Percentiles rank a stretch among this genome's conserved stretches.
phyloP scores from a whole-genome alignment of 1,140 invertebrate species.

The Sminthurides bifidus region DNA sequence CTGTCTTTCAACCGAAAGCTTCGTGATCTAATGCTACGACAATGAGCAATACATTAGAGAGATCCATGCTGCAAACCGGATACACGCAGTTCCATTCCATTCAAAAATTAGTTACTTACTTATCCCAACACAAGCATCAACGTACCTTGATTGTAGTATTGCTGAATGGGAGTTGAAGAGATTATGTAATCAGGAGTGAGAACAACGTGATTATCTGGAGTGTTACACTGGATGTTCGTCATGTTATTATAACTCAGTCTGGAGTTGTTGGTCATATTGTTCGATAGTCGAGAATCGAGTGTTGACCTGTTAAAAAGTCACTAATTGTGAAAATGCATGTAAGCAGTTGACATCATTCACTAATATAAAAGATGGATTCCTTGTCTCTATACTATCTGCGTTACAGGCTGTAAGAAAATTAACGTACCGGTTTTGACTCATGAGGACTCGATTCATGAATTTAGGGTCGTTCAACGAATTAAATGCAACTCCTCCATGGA shows the following conservation, averaged over 20 bases:
- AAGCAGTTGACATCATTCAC: too few species aligned
- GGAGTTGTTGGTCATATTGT: constrained; percentile 5
- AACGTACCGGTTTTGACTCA: constrained; percentile 2
- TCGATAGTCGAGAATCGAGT: not conserved
- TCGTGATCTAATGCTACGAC: too few species aligned
- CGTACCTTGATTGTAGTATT: constrained; percentile 3
- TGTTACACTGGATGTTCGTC: constrained; percentile 6
- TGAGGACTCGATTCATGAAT: constrained; percentile 2
- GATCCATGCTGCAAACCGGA: too few species aligned
- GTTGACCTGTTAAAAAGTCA: not conserved
- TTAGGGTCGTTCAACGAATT: constrained; percentile 46
- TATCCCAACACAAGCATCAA: too few species aligned
- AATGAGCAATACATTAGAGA: too few species aligned
- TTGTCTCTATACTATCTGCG: too few species aligned
- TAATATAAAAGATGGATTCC: too few species aligned
- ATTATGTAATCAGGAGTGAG: constrained; percentile 9
- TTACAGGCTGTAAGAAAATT: too few species aligned
- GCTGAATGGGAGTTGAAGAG: constrained; percentile 5
- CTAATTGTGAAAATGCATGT: too few species aligned
- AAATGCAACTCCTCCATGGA: constrained; percentile 72
- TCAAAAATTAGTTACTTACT: too few species aligned
- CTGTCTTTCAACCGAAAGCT: too few species aligned
- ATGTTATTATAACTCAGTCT: constrained; percentile 6
- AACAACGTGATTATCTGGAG: constrained; percentile 4
- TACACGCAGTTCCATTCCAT: too few species aligned